These are phyloP conservation scores for Darevskia mixta DNA, from an alignment of 2,797 vertebrate species.

Conservation along the genomic window DNA sequence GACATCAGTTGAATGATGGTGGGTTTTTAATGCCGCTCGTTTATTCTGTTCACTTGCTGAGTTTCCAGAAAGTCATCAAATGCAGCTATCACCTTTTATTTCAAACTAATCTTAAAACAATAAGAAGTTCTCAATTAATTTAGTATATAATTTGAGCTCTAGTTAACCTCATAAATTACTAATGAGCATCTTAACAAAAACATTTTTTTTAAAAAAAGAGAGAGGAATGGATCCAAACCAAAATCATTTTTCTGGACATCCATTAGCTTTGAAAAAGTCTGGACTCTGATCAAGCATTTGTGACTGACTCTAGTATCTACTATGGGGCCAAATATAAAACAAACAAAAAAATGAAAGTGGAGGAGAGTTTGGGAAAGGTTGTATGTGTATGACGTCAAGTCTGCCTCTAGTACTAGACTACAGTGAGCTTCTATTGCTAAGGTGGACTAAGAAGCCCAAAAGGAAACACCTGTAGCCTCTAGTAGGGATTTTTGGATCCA, in stretches of 20 bases:
- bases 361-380: neutral
- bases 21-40: neutral
- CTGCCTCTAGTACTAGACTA: neutral
- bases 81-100: conserved; percentile 38
- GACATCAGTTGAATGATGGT: conserved; percentile 22
- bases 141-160: conserved; percentile 4
- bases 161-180: conserved; percentile 5
- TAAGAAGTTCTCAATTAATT: neutral
- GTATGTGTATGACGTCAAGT: neutral
- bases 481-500: neutral
- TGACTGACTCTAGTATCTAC: neutral
- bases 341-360: conserved; percentile 9
- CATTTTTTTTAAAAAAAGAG: neutral
- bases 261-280: conserved; percentile 26
- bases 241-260: conserved; percentile 3
- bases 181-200: conserved; percentile 29
- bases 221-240: conserved; percentile 10
- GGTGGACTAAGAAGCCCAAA: neutral
- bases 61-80: conserved; percentile 16
- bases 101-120: neutral
- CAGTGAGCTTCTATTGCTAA: neutral
- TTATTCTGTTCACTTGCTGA: neutral
- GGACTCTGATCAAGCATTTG: conserved; percentile 7
- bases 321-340: neutral
- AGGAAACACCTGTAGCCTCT: conserved; percentile 10